These are phyloP conservation scores for Lithobius niger DNA, from an alignment of 1,140 invertebrate genomes.

Conservation along the genomic window DNA sequence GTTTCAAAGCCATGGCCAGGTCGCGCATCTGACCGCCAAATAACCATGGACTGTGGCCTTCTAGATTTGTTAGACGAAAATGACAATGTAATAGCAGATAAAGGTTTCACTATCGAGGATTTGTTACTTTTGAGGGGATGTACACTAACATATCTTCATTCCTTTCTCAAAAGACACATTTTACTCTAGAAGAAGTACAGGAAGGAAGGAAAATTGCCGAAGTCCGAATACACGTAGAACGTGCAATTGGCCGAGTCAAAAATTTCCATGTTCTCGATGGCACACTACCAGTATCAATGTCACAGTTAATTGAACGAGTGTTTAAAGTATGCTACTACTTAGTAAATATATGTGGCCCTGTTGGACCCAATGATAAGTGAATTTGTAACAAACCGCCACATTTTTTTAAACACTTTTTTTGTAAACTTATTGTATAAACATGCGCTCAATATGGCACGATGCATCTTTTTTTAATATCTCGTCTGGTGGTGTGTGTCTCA, in stretches of 20 bases:
- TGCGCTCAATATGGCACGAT: no score
- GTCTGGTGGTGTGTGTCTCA: no score
- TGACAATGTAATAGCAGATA: no score
- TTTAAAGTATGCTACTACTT: background rate
- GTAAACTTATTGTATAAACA: background rate
- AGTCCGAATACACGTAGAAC: background rate
- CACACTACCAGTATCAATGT: background rate
- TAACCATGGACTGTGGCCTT: conserved; percentile 18
- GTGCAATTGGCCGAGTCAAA: background rate
- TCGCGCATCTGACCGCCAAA: conserved; percentile 16
- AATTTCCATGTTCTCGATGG: background rate
- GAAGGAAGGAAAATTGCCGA: background rate
- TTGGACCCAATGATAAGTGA: background rate
- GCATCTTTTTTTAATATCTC: no score
- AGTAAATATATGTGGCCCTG: background rate
- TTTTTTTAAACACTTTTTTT: background rate
- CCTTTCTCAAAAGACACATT: background rate
- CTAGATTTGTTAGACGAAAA: conserved; percentile 4
- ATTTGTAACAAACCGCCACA: background rate
- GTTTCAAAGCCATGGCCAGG: conserved; percentile 19
- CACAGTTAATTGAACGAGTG: background rate
- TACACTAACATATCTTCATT: background rate
- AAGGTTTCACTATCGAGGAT: no score
- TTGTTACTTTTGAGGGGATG: background rate
- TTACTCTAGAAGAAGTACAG: background rate